These are phyloP conservation scores for Phenganax subtilis DNA, from an alignment of 92 coral and sea anemone species.

Conservation along the genomic window DNA sequence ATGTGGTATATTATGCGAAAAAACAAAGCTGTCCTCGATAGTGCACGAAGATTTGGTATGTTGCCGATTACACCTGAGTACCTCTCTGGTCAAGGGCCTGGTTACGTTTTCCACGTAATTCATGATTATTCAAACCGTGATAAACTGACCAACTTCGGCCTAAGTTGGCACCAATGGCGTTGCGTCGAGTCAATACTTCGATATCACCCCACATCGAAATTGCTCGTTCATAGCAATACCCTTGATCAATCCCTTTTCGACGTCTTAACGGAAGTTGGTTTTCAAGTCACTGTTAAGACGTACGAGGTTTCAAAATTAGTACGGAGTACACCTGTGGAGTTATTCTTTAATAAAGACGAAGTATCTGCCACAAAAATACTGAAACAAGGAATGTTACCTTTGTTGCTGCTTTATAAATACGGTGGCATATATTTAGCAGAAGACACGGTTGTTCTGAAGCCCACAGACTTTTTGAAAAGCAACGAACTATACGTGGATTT, in stretches of 20 bases:
- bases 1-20: constrained; percentile 37
- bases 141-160: neutral
- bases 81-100: neutral
- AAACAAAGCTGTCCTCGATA: constrained; percentile 10
- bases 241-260: constrained; percentile 22
- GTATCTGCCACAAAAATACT: too few species aligned
- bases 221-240: constrained; percentile 44
- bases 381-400: too few species aligned
- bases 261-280: constrained; percentile 43
- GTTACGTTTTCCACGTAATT: constrained; percentile 22
- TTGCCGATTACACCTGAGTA: neutral
- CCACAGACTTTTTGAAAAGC: too few species aligned
- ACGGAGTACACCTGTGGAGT: constrained; percentile 33
- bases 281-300: constrained; percentile 28
- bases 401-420: too few species aligned
- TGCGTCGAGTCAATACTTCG: constrained; percentile 37
- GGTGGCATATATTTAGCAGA: too few species aligned
- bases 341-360: neutral
- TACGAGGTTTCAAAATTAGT: constrained; percentile 23
- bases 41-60: constrained; percentile 36
- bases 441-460: too few species aligned
- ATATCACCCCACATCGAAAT: constrained; percentile 36
- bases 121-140: neutral
- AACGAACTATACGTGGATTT: too few species aligned
- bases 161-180: constrained; percentile 43